Evolutionary conservation across 1,140 invertebrate species (phyloP), one percentile per base, ranked within the genome.

Genomic region (Sinella curviseta): DNA sequence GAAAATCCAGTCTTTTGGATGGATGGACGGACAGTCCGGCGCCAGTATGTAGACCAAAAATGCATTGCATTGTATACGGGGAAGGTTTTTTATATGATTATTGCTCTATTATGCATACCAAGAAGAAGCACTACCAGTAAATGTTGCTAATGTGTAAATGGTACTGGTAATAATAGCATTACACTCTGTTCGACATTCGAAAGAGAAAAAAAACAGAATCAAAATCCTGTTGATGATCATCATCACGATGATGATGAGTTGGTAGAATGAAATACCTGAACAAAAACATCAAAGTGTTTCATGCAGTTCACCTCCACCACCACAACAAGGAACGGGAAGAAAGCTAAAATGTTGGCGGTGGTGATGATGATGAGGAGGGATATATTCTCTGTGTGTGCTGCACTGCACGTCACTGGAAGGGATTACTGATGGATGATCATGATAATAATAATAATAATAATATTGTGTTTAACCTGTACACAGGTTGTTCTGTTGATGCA

Each of bases 1-100:
- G 55, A 60, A 60, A 60, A 60, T 60, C 55, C 55, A 60, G 55
- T 60, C 55, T 60, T n/a, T n/a, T n/a, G n/a, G n/a, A n/a, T n/a
- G n/a, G n/a, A n/a, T 60, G 55, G 55, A 60, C 55, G 55, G 55
- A 60, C 55, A 60, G 55, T 60, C 55, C 55, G 55, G 55, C 55
- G 55, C 55, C 55, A 60, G 55, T 3, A 60, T 17, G 17, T 4
- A 17, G n/a, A 24, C 8, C 8, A 26, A 60, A 24, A 24, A 26
- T n/a, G 14, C 8, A 60, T 60, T 8, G 12, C 8, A 60, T 14
- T 60, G 55, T 48, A 48, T 48, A 8, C 4, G 17, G 17, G 4
- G 39, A 48, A 48, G 39, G 4, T 4, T 48, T 48, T 48, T 48
- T 48, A 48, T 48, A 48, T 48, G 39, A 8, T 8, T 48, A 17